Evolutionary conservation across 2,888 invertebrate genomes (phyloP), one percentile per base, ranked within the genome.

Genomic region (Drosophila bunnanda): DNA sequence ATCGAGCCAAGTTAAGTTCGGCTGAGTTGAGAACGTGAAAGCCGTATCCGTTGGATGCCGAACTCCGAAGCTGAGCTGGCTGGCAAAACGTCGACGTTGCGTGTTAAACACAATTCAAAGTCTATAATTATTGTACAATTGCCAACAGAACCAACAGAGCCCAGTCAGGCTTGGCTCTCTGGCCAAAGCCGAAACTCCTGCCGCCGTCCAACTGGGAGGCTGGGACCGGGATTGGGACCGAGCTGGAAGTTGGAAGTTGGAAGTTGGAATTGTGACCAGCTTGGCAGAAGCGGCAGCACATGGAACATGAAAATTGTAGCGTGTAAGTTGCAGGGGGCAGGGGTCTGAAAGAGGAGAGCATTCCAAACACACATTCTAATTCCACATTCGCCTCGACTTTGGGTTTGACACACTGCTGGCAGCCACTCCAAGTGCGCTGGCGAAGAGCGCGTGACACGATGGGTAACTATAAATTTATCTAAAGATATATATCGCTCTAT

Each of bases 71-170:
- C n/a, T 50, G 55, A 39, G 54, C 66, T 22, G 76, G 69, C 75
- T 70, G 72, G 74, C 65, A 61, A 72, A 58, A 76, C 67, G 86
- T 77, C 83, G 89, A 83, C 88, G 86, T 90, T 90, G 91, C 90
- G 90, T 90, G 90, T 91, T 90, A 90, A 91, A 89, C 90, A 90
- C 90, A 89, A 89, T 88, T 89, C 89, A 89, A 89, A 90, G 90
- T 90, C 90, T 90, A 89, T 90, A 90, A 90, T 90, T 90, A 83
- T 83, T 83, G 83, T 87, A 91, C 90, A 89, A 89, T 89, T 90
- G 88, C 83, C 83, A 88, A 75, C 80, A 78, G 59, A 69, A 59
- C 69, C 70, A 65, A 73, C 73, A 73, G 72, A 71, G 65, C 70
- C 68, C 57, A 68, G 67, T 57, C 67, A 67, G 67, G 50, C 68